A percentile compares a stretch with the other conserved stretches of the same genome.
These are phyloP conservation scores for Micromesistius poutassou DNA, from an alignment of 2,797 vertebrate species.

Conservation along the genomic window DNA sequence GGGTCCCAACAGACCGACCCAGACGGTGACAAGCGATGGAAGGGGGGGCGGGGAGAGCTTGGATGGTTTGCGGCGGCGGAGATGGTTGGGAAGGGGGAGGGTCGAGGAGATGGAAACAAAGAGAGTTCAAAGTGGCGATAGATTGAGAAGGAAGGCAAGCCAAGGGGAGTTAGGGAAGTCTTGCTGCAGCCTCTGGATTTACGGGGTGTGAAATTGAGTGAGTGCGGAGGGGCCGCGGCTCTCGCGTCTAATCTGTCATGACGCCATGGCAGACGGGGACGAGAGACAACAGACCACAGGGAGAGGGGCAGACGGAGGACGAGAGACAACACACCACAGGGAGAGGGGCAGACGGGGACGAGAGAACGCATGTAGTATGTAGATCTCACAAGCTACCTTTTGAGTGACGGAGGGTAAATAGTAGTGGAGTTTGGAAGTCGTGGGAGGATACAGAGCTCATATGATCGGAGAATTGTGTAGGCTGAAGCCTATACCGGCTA, in stretches of 20 bases:
- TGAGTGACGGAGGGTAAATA: too few relatives aligned
- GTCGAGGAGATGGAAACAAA: not conserved
- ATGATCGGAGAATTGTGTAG: not conserved
- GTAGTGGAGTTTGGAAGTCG: too few relatives aligned
- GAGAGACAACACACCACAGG: not conserved
- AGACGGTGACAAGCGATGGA: not conserved
- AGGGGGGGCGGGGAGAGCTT: too few relatives aligned
- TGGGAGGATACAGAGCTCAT: not conserved
- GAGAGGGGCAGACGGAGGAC: not conserved
- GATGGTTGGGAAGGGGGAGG: not conserved
- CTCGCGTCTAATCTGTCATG: constrained; percentile 11
- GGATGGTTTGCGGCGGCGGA: not conserved
- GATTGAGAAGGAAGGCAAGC: not conserved
- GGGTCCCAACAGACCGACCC: too few relatives aligned
- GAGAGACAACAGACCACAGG: not conserved
- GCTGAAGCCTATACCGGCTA: not conserved
- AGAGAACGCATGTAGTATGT: too few relatives aligned
- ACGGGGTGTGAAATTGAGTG: constrained; percentile 26
- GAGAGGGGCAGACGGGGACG: not conserved
- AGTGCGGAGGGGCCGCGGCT: not conserved
- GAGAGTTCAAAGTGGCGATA: not conserved
- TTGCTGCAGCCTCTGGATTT: constrained; percentile 18
- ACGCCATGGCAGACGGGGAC: constrained; percentile 1
- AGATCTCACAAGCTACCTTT: too few relatives aligned
- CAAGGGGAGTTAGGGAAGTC: constrained; percentile 6